Percentiles rank a stretch among this genome's conserved stretches.
These are phyloP conservation scores for Tor tambroides DNA, from an alignment of 2,113 vertebrate genomes.

Conservation along the genomic window DNA sequence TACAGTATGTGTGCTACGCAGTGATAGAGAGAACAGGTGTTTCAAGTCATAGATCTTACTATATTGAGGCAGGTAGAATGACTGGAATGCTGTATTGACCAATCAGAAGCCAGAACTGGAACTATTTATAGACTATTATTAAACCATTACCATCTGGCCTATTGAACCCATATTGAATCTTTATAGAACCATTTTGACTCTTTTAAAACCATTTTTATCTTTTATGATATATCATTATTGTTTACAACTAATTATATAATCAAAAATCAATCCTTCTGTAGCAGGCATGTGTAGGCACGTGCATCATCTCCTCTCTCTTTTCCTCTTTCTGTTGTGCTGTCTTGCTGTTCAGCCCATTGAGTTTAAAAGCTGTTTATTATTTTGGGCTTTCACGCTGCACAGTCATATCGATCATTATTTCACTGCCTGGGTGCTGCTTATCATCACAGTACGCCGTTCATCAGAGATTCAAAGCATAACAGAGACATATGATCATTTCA, in stretches of 20 bases:
- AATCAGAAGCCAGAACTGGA: background rate
- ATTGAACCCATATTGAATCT: background rate
- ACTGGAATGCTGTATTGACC: background rate
- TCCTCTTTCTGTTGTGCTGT: slow-evolving; percentile 19
- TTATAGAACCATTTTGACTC: background rate
- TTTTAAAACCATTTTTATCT: background rate
- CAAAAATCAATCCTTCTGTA: background rate
- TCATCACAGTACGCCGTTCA: background rate
- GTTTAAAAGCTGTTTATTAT: slow-evolving; percentile 42
- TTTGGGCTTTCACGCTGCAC: slow-evolving; percentile 35
- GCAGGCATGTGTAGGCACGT: background rate
- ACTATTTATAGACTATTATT: background rate
- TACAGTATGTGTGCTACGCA: background rate
- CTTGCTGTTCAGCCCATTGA: slow-evolving; percentile 6
- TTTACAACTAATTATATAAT: background rate
- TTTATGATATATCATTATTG: background rate
- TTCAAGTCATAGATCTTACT: background rate
- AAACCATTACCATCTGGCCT: background rate
- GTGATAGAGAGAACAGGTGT: background rate
- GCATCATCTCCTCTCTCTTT: background rate
- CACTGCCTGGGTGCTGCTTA: background rate
- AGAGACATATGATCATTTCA: slow-evolving; percentile 26
- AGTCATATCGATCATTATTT: slow-evolving; percentile 26
- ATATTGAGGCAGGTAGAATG: background rate
- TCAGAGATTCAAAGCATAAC: slow-evolving; percentile 36